These are phyloP conservation scores for Helicorthomorpha holstii DNA, from an alignment of 1,140 invertebrate species.

Conservation along the genomic window DNA sequence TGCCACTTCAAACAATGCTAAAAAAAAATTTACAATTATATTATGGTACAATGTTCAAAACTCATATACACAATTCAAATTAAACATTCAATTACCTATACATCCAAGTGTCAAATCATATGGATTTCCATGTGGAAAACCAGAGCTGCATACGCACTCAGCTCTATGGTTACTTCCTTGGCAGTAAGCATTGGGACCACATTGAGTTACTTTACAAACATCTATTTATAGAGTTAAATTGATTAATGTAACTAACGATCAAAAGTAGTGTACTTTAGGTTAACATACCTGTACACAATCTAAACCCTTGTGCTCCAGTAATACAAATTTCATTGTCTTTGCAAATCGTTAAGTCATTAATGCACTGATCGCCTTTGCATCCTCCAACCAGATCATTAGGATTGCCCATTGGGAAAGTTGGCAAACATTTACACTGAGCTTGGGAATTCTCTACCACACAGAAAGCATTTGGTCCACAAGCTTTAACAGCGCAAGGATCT, in stretches of 20 bases:
- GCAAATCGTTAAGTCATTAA: slow-evolving; percentile 6
- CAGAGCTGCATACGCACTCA: slow-evolving; percentile 63
- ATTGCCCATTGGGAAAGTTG: slow-evolving; percentile 37
- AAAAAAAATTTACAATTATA: not conserved
- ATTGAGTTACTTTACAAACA: slow-evolving; percentile 67
- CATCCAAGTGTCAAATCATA: slow-evolving; percentile 15
- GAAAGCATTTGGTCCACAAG: slow-evolving; percentile 67
- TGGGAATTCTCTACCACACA: slow-evolving; percentile 55
- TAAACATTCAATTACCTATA: slow-evolving; percentile 10
- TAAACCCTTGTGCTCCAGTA: not conserved
- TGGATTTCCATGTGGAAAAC: slow-evolving; percentile 30
- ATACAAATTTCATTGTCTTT: slow-evolving; percentile 7
- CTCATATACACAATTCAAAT: not conserved
- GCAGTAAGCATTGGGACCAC: slow-evolving; percentile 75
- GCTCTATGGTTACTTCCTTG: slow-evolving; percentile 62
- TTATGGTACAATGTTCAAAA: not conserved
- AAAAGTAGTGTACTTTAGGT: no score
- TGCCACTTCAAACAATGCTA: slow-evolving; percentile 21
- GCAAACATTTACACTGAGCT: slow-evolving; percentile 36
- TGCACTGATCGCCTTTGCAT: slow-evolving; percentile 29
- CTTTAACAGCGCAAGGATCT: slow-evolving; percentile 58
- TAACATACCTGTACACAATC: slow-evolving; percentile 7
- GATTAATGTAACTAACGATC: no score
- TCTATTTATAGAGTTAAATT: no score
- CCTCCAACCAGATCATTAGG: slow-evolving; percentile 46